A percentile compares a stretch with the other conserved stretches of the same genome.
These are phyloP conservation scores for Cricetomys ansorgei DNA, from an alignment of 2,113 vertebrate genomes.

Conservation along the genomic window DNA sequence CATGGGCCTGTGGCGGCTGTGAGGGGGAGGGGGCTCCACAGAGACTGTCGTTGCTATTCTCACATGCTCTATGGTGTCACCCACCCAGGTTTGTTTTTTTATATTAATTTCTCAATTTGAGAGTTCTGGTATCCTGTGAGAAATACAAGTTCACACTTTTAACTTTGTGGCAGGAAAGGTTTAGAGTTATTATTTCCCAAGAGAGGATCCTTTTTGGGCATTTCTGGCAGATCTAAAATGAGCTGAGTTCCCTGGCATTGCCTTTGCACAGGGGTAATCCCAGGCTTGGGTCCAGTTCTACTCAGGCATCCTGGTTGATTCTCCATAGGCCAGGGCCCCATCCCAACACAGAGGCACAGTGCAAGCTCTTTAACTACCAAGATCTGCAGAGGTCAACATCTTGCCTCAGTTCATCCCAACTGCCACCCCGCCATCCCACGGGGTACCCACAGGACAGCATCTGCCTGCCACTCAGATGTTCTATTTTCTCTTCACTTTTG, in stretches of 20 bases:
- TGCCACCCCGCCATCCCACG: neutral
- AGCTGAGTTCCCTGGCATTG: neutral
- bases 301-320: neutral
- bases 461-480: neutral
- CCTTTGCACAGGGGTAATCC: neutral
- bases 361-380: neutral
- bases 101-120: conserved; percentile 6
- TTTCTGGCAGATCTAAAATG: neutral
- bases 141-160: neutral
- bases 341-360: neutral
- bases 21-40: too few species aligned
- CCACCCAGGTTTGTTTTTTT: neutral
- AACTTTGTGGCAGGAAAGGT: conserved; percentile 9
- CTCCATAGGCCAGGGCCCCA: neutral
- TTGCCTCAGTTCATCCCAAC: neutral
- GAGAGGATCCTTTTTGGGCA: neutral
- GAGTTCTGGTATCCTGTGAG: neutral
- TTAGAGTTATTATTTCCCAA: conserved; percentile 27
- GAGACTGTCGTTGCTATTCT: neutral
- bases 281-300: neutral
- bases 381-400: neutral
- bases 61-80: neutral
- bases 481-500: neutral
- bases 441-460: neutral
- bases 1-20: neutral